A percentile compares a stretch with the other conserved stretches of the same genome.
Evolutionary conservation across 2,888 invertebrate species (phyloP).

Genomic region (Diadegma fenestrale): DNA sequence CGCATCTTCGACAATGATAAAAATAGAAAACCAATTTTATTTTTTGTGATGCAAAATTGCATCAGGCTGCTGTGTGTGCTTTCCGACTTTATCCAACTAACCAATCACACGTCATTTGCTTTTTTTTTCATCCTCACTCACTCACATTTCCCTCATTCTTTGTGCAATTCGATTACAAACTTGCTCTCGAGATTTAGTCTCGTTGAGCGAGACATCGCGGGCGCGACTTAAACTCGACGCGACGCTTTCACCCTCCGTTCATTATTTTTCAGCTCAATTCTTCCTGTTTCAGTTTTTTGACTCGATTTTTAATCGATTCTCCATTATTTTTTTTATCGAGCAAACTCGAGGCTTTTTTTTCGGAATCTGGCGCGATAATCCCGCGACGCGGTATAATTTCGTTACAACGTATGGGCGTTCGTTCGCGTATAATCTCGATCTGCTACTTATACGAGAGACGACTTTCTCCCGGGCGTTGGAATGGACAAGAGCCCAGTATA

Average conservation of each 20-base stretch:
- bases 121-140: neutral
- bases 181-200: neutral
- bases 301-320: neutral
- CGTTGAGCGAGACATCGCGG: conserved; percentile 39
- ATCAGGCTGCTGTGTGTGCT: conserved; percentile 63
- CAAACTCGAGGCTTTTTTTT: neutral
- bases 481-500: neutral
- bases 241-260: conserved; percentile 55
- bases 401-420: conserved; percentile 14
- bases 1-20: neutral
- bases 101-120: conserved; percentile 23
- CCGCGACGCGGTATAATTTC: conserved; percentile 4
- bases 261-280: neutral
- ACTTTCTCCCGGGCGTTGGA: conserved; percentile 21
- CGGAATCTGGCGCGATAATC: neutral
- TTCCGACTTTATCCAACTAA: conserved; percentile 64
- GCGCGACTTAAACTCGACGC: neutral
- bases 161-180: neutral
- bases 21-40: neutral
- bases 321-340: neutral
- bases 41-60: conserved; percentile 41
- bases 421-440: conserved; percentile 17
- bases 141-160: neutral
- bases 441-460: conserved; percentile 14
- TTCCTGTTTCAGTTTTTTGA: neutral